These are phyloP conservation scores for Platerodrilus igneus DNA, from an alignment of 2,888 invertebrate species.

Conservation along the genomic window DNA sequence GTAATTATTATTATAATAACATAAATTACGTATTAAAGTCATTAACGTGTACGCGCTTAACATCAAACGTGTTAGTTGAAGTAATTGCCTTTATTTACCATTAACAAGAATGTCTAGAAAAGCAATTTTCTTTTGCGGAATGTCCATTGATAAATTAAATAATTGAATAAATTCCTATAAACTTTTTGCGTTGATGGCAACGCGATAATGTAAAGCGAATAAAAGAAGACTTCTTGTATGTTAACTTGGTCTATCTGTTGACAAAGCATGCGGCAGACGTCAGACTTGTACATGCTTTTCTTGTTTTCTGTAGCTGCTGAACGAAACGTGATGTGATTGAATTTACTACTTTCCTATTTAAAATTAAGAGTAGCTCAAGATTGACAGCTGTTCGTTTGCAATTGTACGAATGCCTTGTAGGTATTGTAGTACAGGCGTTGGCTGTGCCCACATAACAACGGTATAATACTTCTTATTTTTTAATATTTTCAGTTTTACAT, in stretches of 20 bases:
- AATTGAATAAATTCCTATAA: conserved; percentile 8
- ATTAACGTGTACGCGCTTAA: too few species aligned
- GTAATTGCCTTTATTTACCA: too few species aligned
- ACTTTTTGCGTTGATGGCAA: too few species aligned
- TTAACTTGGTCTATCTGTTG: conserved; percentile 10
- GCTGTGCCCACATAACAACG: conserved; percentile 35
- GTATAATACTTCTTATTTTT: conserved; percentile 27
- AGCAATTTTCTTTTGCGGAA: conserved; percentile 13
- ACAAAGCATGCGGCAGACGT: conserved; percentile 17
- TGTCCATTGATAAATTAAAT: conserved; percentile 8
- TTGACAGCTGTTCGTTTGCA: conserved; percentile 29
- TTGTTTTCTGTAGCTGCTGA: conserved; percentile 14
- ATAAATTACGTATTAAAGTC: too few species aligned
- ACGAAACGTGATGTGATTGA: conserved; percentile 30
- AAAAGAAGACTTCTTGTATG: too few species aligned
- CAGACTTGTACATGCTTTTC: conserved; percentile 16
- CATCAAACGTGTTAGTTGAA: too few species aligned
- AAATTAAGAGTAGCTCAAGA: conserved; percentile 34
- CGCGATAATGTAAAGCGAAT: too few species aligned
- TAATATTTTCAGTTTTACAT: conserved; percentile 19
- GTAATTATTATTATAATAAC: too few species aligned
- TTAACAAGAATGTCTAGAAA: too few species aligned
- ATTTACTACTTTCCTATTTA: conserved; percentile 33
- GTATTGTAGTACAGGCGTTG: conserved; percentile 31
- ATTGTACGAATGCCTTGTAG: conserved; percentile 31